These are phyloP conservation scores for Trachymyrmex septentrionalis DNA, from an alignment of 1,140 invertebrate species.

Conservation along the genomic window DNA sequence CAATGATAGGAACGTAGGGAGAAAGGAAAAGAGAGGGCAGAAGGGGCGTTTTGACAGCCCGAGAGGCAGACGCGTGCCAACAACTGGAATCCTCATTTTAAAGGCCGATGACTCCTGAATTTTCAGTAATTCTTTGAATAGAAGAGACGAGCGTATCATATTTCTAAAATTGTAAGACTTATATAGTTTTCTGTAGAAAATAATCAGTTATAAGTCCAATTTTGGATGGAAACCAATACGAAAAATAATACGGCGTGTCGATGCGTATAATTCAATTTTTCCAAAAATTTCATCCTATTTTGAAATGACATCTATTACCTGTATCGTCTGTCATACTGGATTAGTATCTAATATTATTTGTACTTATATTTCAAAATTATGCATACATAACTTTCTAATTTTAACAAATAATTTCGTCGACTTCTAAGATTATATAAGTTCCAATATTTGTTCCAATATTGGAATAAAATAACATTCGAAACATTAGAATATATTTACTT, in stretches of 20 bases:
- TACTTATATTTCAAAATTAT: background rate
- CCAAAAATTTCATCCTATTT: background rate
- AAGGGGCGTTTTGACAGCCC: conserved; percentile 74
- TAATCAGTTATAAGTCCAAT: background rate
- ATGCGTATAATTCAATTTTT: background rate
- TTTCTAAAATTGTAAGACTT: conserved; percentile 1
- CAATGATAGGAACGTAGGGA: background rate
- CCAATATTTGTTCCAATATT: background rate
- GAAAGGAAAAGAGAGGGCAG: background rate
- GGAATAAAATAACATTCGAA: background rate
- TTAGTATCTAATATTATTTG: background rate
- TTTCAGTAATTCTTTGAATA: background rate
- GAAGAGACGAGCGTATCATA: background rate
- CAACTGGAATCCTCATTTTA: conserved; percentile 47
- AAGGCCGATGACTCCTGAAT: background rate
- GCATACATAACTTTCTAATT: background rate
- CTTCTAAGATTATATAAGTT: background rate
- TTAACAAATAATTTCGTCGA: background rate
- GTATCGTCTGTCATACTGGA: background rate
- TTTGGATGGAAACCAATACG: background rate
- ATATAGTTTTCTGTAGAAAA: background rate
- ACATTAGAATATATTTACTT: background rate
- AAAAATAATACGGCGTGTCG: background rate
- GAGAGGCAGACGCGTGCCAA: conserved; percentile 61
- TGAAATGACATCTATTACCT: background rate